Conservation (phyloP, 2,888 invertebrate genomes). For the Molanna angustata region DNA sequence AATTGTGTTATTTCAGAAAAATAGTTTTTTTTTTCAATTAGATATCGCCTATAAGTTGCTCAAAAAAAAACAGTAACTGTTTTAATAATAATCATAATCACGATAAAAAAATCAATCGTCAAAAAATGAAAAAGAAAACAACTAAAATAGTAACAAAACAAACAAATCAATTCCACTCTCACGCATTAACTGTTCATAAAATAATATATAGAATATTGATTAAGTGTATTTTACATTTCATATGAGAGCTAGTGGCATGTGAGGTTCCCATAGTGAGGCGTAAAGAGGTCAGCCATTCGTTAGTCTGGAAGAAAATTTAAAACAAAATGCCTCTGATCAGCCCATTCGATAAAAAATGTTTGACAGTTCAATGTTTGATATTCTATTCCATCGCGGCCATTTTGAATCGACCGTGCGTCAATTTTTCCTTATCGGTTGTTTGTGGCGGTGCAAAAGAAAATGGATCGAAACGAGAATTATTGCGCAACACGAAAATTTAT, state of each 20-base stretch:
- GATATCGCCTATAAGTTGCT: slow-evolving; percentile 31
- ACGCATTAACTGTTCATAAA: slow-evolving; percentile 44
- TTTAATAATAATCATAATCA: slow-evolving; percentile 28
- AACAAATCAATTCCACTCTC: slow-evolving; percentile 58
- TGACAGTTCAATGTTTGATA: too few relatives aligned
- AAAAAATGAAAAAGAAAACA: slow-evolving; percentile 41
- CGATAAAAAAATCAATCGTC: slow-evolving; percentile 31
- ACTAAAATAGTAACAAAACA: slow-evolving; percentile 32
- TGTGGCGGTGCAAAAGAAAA: too few relatives aligned
- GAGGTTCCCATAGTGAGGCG: slow-evolving; percentile 32
- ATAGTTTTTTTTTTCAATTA: too few relatives aligned
- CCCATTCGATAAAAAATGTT: too few relatives aligned
- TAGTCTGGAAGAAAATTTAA: slow-evolving; percentile 33
- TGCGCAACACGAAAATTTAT: too few relatives aligned
- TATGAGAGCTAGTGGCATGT: slow-evolving; percentile 33
- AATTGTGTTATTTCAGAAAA: slow-evolving; percentile 7
- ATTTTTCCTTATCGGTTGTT: too few relatives aligned
- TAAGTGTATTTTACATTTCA: slow-evolving; percentile 40
- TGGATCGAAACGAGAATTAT: too few relatives aligned
- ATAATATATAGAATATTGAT: slow-evolving; percentile 55
- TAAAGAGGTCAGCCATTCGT: slow-evolving; percentile 32
- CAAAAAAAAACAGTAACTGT: slow-evolving; percentile 19
- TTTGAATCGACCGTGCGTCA: too few relatives aligned
- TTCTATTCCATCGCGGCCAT: too few relatives aligned
- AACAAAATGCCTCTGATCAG: slow-evolving; percentile 31